These are phyloP conservation scores for Acrocephalus scirpaceus DNA, from an alignment of 2,797 vertebrate genomes.

Conservation along the genomic window DNA sequence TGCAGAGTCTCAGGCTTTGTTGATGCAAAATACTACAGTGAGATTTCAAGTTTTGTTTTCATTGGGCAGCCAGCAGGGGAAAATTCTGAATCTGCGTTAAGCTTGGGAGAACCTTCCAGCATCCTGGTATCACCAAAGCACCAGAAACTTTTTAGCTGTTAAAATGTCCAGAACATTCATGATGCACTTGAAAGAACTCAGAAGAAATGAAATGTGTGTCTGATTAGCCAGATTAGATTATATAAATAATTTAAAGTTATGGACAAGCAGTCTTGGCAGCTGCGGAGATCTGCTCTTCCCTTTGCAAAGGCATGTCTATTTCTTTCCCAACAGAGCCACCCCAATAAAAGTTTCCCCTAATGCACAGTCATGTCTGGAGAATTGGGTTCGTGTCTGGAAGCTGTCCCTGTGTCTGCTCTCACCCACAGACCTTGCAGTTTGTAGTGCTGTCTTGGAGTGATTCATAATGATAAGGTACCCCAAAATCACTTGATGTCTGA, in stretches of 20 bases:
- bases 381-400: neutral
- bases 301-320: neutral
- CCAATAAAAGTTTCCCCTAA: neutral
- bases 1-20: neutral
- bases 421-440: neutral
- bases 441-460: neutral
- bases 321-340: neutral
- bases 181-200: neutral
- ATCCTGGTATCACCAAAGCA: neutral
- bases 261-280: neutral
- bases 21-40: neutral
- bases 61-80: neutral
- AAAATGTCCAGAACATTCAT: neutral
- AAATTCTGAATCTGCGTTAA: neutral
- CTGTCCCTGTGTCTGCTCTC: neutral
- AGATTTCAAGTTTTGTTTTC: neutral
- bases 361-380: neutral
- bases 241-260: conserved; percentile 32
- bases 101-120: conserved; percentile 30
- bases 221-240: conserved; percentile 41
- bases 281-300: neutral
- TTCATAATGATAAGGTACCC: neutral
- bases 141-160: neutral
- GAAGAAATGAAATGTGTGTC: conserved; percentile 36
- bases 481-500: neutral